phyloP scores from a whole-genome alignment of 2,888 invertebrate species.

The Pherbina coryleti region DNA sequence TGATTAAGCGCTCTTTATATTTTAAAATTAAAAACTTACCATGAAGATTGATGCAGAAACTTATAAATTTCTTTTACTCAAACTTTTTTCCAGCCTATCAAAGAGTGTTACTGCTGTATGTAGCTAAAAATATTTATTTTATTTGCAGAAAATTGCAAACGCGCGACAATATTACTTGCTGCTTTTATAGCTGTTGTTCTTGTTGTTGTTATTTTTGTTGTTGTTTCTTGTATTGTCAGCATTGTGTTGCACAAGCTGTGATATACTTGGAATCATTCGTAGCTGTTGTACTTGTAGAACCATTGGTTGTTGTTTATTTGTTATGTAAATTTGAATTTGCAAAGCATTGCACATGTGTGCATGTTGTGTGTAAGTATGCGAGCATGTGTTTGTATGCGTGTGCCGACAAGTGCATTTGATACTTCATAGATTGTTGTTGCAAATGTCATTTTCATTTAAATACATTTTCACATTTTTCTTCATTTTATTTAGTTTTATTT shows the following conservation, averaged over 20 bases:
- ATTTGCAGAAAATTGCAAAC: no score
- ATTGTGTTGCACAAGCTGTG: slow-evolving; percentile 28
- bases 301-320: slow-evolving; percentile 42
- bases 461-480: slow-evolving; percentile 39
- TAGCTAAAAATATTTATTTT: no score
- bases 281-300: slow-evolving; percentile 31
- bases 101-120: no score
- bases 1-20: no score
- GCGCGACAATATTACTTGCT: slow-evolving; percentile 3
- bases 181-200: background rate
- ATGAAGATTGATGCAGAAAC: no score
- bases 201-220: slow-evolving; percentile 23
- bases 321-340: slow-evolving; percentile 39
- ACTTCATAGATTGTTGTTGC: slow-evolving; percentile 38
- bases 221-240: slow-evolving; percentile 21
- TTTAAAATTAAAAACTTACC: no score
- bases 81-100: no score
- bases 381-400: background rate
- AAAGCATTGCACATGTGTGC: background rate
- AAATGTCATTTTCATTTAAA: slow-evolving; percentile 52
- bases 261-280: slow-evolving; percentile 16
- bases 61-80: no score
- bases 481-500: slow-evolving; percentile 9
- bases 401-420: slow-evolving; percentile 38
- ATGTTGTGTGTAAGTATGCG: background rate